Evolutionary conservation across 2,113 vertebrate genomes (phyloP).

Genomic region (Ursus arctos): DNA sequence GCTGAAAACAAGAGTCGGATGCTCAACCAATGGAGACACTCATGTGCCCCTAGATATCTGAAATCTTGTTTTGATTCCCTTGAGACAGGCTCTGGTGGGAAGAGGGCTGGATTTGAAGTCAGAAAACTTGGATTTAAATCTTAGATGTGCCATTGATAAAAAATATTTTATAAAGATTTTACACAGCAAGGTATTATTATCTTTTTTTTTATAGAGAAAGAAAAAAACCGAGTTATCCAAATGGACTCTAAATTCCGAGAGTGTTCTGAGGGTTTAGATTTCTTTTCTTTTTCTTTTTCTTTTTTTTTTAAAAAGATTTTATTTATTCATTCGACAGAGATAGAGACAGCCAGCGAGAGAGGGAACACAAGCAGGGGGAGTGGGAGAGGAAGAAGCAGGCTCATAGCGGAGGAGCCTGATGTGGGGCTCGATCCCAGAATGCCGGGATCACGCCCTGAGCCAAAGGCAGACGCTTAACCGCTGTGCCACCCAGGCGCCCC

Average conservation of each 20-base stretch:
- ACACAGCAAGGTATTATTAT: neutral
- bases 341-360: too few relatives aligned
- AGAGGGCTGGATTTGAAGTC: neutral
- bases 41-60: neutral
- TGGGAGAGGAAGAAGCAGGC: too few relatives aligned
- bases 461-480: too few relatives aligned
- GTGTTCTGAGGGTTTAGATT: neutral
- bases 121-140: slow-evolving; percentile 45
- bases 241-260: neutral
- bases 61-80: slow-evolving; percentile 13
- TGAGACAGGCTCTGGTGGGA: neutral
- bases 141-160: neutral
- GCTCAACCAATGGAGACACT: neutral
- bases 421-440: too few relatives aligned
- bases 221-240: slow-evolving; percentile 1
- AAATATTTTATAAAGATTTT: slow-evolving; percentile 36
- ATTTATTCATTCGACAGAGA: too few relatives aligned
- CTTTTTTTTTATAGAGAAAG: slow-evolving; percentile 30
- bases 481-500: too few relatives aligned
- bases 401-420: too few relatives aligned
- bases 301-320: too few relatives aligned
- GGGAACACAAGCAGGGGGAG: too few relatives aligned
- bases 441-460: too few relatives aligned
- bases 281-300: neutral
- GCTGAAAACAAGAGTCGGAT: neutral